phyloP scores from a whole-genome alignment of 2,797 vertebrate species.

The Hoplostethus atlanticus region DNA sequence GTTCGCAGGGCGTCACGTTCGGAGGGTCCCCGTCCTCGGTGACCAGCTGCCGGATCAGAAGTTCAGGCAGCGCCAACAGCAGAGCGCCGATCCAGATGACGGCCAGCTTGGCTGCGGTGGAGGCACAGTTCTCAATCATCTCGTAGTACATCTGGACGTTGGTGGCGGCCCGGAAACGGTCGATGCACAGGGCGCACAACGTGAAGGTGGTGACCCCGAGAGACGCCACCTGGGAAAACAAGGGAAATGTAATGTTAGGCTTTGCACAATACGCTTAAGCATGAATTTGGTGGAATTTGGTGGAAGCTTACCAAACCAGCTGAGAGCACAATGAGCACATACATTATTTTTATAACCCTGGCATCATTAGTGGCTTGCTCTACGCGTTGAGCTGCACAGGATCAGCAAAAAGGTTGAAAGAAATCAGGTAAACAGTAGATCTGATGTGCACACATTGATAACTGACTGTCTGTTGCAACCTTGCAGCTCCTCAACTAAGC shows the following conservation, averaged over 20 bases:
- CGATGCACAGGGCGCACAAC: slow-evolving; percentile 95
- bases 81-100: slow-evolving; percentile 97
- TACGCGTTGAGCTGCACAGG: too few relatives aligned
- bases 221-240: slow-evolving; percentile 88
- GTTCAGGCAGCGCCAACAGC: slow-evolving; percentile 94
- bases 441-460: too few relatives aligned
- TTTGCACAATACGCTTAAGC: too few relatives aligned
- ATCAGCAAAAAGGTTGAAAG: too few relatives aligned
- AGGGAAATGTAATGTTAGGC: not conserved
- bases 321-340: too few relatives aligned
- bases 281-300: too few relatives aligned
- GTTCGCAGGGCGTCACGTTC: slow-evolving; percentile 77
- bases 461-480: too few relatives aligned
- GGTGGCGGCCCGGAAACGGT: slow-evolving; percentile 94
- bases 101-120: slow-evolving; percentile 92
- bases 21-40: slow-evolving; percentile 82
- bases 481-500: too few relatives aligned
- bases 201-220: slow-evolving; percentile 97
- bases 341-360: too few relatives aligned
- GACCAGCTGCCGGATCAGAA: slow-evolving; percentile 92
- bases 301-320: not conserved
- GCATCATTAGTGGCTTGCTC: too few relatives aligned
- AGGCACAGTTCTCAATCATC: slow-evolving; percentile 96
- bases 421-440: too few relatives aligned
- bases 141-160: slow-evolving; percentile 98